Percentiles rank a stretch among this genome's conserved stretches.
phyloP scores from a whole-genome alignment of 2,113 vertebrate species.

The Leucopsar rothschildi region DNA sequence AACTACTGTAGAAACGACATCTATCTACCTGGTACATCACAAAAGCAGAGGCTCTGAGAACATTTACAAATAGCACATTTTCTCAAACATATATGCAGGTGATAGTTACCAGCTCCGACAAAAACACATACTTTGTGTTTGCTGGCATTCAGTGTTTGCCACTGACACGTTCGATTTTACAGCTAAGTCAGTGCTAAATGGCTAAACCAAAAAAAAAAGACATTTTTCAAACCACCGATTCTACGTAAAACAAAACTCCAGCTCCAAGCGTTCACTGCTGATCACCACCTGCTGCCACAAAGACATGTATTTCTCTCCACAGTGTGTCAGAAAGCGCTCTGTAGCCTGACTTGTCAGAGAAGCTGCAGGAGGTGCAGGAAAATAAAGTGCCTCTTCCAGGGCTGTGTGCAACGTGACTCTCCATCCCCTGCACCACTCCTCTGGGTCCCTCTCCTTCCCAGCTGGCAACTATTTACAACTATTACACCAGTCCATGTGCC shows the following conservation, averaged over 20 bases:
- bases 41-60: slow-evolving; percentile 9
- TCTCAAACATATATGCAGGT: background rate
- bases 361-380: slow-evolving; percentile 7
- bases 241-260: accelerated
- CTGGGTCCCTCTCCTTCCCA: background rate
- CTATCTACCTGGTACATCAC: background rate
- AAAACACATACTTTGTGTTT: background rate
- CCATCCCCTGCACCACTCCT: background rate
- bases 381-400: slow-evolving; percentile 30
- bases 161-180: background rate
- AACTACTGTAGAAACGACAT: background rate
- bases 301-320: background rate
- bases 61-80: background rate
- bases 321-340: slow-evolving; percentile 25
- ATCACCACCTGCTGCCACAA: background rate
- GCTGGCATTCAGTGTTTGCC: background rate
- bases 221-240: background rate
- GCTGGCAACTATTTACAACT: background rate
- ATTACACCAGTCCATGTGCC: background rate
- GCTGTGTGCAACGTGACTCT: background rate
- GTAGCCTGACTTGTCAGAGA: slow-evolving; percentile 5
- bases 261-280: background rate
- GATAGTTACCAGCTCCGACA: background rate
- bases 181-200: background rate
- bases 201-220: background rate